Base-by-base conservation (phyloP, 2,888 invertebrate species). In the Heterodera filipjevi region DNA sequence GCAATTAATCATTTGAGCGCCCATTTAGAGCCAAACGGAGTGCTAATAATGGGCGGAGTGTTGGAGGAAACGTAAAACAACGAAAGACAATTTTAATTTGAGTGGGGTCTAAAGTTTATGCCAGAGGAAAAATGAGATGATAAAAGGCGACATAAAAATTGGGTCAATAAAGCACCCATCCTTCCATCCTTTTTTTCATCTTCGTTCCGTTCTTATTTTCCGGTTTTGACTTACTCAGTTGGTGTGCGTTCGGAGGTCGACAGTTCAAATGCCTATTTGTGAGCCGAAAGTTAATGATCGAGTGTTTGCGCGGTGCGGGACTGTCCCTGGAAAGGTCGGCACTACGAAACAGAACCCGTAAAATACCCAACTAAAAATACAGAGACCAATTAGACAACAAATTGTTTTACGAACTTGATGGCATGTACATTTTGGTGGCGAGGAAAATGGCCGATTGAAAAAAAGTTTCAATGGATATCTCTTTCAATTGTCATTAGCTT, bases 241-340 rank as follows among this genome's bases (percentile, higher is more conserved):
- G 88, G 88, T 89, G 87, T 80, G 80, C 82, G 19, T 88, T 89
- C 66, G 88, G 87, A 16, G 87, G 87, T 0, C 81, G 85, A 30
- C 84, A 84, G 66, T 88, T 86, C 84, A 84, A 83, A 12, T 89
- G 88, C 64, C 81, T 87, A 64, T 88, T 85, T 78, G 85, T 88
- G 27, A 88, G 87, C 16, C 82, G 82, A 64, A 82, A 86, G 70
- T 80, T 84, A 33, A 84, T 87, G 84, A 64, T 88, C 68, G 80
- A 83, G 27, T 84, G 85, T n/a, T 77, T 87, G 66, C 78, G 80
- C 0, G 82, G 85, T 66, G 87, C 87, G 14, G 86, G 86, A 27
- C 73, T 87, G 5, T n/a, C 39, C 12, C 79, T 82, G 70, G 81
- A 85, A 44, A 46, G 53, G 53, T 68, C 16, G 39, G 46, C 44